Evolutionary conservation across 2,888 invertebrate species (phyloP).

Genomic region (Doris montereyensis): DNA sequence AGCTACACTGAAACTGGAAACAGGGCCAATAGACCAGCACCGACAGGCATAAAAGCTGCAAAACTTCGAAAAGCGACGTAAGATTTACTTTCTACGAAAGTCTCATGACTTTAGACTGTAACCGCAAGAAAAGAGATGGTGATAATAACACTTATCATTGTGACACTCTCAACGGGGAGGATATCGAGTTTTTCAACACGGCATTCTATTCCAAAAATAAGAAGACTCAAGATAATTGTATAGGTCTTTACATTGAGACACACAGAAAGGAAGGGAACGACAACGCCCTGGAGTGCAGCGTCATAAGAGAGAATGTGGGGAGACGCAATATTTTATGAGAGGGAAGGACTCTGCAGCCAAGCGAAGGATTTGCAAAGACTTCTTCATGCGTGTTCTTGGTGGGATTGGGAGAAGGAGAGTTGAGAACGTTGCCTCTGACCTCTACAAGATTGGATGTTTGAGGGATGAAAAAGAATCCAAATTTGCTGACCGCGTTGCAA

Average conservation of each 20-base stretch:
- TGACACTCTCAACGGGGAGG: background rate
- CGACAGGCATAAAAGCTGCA: background rate
- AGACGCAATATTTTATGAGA: background rate
- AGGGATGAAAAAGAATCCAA: slow-evolving; percentile 11
- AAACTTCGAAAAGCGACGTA: background rate
- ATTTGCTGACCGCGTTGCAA: slow-evolving; percentile 11
- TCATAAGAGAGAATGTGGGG: slow-evolving; percentile 8
- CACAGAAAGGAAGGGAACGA: too few species aligned
- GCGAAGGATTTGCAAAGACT: slow-evolving; percentile 4
- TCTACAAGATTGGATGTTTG: slow-evolving; percentile 20
- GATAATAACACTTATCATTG: slow-evolving; percentile 8
- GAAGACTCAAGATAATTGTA: slow-evolving; percentile 7
- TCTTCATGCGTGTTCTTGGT: slow-evolving; percentile 12
- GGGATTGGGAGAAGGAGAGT: slow-evolving; percentile 23
- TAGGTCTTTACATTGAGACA: slow-evolving; percentile 11
- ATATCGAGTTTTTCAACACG: slow-evolving; percentile 8
- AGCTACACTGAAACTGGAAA: background rate
- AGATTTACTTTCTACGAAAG: background rate
- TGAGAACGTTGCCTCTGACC: slow-evolving; percentile 12
- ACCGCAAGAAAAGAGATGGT: background rate
- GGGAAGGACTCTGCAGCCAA: slow-evolving; percentile 1
- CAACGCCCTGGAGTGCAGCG: too few species aligned
- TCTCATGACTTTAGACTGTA: background rate
- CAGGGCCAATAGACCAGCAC: background rate
- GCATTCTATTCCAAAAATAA: slow-evolving; percentile 12